Conservation (phyloP, 2,113 vertebrate genomes). For the Chrysemys picta region DNA sequence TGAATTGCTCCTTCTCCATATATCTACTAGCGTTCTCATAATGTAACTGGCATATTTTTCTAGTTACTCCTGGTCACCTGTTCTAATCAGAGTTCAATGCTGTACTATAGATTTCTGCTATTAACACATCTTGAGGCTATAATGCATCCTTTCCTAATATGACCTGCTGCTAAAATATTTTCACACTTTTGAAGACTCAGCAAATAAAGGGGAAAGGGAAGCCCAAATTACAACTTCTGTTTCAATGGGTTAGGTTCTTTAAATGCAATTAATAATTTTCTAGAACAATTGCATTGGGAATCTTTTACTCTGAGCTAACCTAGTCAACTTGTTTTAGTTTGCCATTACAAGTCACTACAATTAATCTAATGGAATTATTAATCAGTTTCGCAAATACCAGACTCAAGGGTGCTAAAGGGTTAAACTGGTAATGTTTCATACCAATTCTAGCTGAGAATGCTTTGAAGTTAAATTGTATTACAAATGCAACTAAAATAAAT, state of each 20-base stretch:
- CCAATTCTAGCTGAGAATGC: background rate
- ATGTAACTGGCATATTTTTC: background rate
- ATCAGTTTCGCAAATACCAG: background rate
- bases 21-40: background rate
- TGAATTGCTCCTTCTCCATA: background rate
- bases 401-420: background rate
- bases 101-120: background rate
- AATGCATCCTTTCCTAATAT: background rate
- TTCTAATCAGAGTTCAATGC: background rate
- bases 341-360: background rate
- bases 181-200: background rate
- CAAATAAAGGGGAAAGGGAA: constrained; percentile 15
- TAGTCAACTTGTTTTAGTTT: background rate
- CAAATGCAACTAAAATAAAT: constrained; percentile 5
- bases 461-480: constrained; percentile 21
- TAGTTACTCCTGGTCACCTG: background rate
- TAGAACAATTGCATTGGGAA: background rate
- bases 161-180: background rate
- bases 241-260: background rate
- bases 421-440: background rate
- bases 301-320: constrained; percentile 21
- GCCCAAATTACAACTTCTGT: background rate
- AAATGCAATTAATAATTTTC: background rate
- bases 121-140: background rate
- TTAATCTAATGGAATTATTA: background rate